phyloP scores from a whole-genome alignment of 1,140 invertebrate genomes.

The Drosophila kanapiae region DNA sequence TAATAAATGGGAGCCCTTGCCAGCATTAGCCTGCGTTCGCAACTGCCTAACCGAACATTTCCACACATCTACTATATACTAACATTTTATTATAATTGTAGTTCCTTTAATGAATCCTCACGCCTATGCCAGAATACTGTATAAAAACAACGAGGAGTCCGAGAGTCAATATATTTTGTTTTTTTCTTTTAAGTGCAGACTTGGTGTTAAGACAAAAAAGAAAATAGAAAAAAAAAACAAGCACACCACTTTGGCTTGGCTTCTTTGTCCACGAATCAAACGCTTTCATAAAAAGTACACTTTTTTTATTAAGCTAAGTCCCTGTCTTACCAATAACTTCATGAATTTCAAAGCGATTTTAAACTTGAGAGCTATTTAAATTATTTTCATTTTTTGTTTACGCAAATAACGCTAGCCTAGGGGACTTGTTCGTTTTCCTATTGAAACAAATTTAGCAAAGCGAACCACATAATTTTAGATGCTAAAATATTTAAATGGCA shows the following conservation, averaged over 20 bases:
- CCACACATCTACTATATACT: slow-evolving; percentile 17
- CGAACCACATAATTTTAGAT: background rate
- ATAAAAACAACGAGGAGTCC: background rate
- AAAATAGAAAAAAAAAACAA: background rate
- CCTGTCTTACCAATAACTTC: background rate
- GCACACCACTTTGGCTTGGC: background rate
- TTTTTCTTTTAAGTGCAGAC: background rate
- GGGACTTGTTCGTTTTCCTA: background rate
- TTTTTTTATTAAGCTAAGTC: background rate
- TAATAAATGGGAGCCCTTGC: background rate
- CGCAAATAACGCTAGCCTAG: no score
- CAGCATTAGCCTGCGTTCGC: slow-evolving; percentile 15
- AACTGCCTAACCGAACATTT: slow-evolving; percentile 16
- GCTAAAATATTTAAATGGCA: background rate
- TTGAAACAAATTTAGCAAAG: background rate
- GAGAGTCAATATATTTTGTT: slow-evolving; percentile 3
- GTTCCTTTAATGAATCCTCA: slow-evolving; percentile 9
- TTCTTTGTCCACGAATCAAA: slow-evolving; percentile 1
- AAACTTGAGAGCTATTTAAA: background rate
- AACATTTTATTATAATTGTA: slow-evolving; percentile 19
- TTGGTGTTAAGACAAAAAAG: background rate
- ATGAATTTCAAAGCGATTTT: background rate
- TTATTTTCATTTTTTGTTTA: no score
- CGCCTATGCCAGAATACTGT: slow-evolving; percentile 3
- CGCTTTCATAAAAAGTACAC: background rate